Evolutionary conservation across 2,113 vertebrate species (phyloP).

Genomic region (Dascyllus trimaculatus): DNA sequence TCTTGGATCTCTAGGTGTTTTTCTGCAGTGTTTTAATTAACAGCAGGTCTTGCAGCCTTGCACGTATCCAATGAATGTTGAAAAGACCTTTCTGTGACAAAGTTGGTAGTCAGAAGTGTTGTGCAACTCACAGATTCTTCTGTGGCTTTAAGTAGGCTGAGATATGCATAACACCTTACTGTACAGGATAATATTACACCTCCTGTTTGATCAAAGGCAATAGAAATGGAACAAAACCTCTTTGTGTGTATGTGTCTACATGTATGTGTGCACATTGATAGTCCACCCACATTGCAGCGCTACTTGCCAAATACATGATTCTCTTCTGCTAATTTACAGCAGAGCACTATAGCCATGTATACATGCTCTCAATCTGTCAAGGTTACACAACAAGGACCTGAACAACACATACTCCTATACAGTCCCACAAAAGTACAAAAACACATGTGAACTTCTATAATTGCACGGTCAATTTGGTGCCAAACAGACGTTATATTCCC

Average conservation of each 20-base stretch:
- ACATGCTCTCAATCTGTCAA: slow-evolving; percentile 69
- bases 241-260: slow-evolving; percentile 29
- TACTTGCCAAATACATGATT: slow-evolving; percentile 44
- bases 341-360: slow-evolving; percentile 34
- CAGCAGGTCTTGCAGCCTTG: background rate
- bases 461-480: slow-evolving; percentile 29
- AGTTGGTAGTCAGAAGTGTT: background rate
- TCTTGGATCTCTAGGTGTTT: background rate
- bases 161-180: slow-evolving; percentile 19
- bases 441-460: slow-evolving; percentile 8
- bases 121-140: slow-evolving; percentile 9
- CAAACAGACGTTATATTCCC: slow-evolving; percentile 36
- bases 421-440: slow-evolving; percentile 20
- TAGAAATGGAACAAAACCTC: slow-evolving; percentile 27
- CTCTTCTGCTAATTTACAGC: slow-evolving; percentile 22
- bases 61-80: background rate
- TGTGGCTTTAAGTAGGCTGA: background rate
- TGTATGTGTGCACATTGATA: slow-evolving; percentile 7
- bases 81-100: background rate
- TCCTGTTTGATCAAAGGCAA: slow-evolving; percentile 51
- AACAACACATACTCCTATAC: slow-evolving; percentile 21
- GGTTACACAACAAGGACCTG: slow-evolving; percentile 45
- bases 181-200: slow-evolving; percentile 20
- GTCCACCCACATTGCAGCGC: slow-evolving; percentile 50
- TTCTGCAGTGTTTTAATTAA: background rate